Evolutionary conservation across 2,797 vertebrate genomes (phyloP), one percentile per base, ranked within the genome.

Genomic region (Crax fasciolata): DNA sequence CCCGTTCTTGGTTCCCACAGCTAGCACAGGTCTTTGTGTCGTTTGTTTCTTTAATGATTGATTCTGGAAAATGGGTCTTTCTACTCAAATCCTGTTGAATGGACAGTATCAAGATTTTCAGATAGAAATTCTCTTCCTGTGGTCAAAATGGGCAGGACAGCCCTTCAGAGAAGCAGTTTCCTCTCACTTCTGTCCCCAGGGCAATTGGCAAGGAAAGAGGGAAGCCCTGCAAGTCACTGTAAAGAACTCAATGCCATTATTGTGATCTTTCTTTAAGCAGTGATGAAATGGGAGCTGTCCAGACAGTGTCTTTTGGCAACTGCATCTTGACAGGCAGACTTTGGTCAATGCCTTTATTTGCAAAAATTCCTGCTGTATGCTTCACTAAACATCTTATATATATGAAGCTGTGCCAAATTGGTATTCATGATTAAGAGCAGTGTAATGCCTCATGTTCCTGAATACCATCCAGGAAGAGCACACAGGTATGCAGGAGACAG

Each of bases 331-430:
- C 68, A 89, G 9, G 57, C 32, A 77, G 87, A 61, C 52, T 54
- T 77, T 49, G 41, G 65, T 91, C 58, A 68, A 3, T 72, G 68
- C 61, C 91, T 94, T 87, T 71, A 91, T 94, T 91, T 92, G 72
- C 54, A 89, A 87, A 91, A 94, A 46, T 46, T 65, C 70, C 46
- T 72, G 23, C 66, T 85, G 78, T 46, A 58, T 62, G 70, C 91
- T 91, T 92, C 89, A 92, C 70, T 89, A 81, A 87, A 74, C 54
- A 25, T 13, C 41, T 93, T 89, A 84, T 82, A 57, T 57, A 68
- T 78, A 13, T n/a, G 43, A 25, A 38, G 43, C 0, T 0, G 35
- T 20, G 58, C 65, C 87, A 54, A 82, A 91, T 93, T 81, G 79
- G 28, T 75, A 89, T 93, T 91, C 89, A 58, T 1, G 3, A 65